A percentile compares a stretch with the other conserved stretches of the same genome.
Conservation (phyloP, 2,797 vertebrate species). For the Myotis findleyi region DNA sequence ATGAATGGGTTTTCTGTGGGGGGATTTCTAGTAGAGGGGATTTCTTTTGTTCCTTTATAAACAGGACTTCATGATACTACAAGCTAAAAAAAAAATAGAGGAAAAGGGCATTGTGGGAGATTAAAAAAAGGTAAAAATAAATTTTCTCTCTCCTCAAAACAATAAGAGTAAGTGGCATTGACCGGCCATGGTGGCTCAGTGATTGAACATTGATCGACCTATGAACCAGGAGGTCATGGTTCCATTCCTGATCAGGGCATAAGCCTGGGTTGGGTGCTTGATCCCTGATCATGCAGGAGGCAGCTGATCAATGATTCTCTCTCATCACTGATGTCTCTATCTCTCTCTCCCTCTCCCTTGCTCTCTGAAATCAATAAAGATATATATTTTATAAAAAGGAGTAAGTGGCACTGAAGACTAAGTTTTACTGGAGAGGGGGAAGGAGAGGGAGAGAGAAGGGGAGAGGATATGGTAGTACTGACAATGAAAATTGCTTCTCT, state of each 20-base stretch:
- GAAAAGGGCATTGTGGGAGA: not conserved
- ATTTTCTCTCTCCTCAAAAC: not conserved
- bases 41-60: conserved; percentile 51
- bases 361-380: no score
- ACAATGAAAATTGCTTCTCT: not conserved
- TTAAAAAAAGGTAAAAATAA: not conserved
- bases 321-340: no score
- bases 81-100: not conserved
- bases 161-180: not conserved
- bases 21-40: not conserved
- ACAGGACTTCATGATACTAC: not conserved
- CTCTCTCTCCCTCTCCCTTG: no score
- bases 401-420: not conserved
- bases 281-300: no score
- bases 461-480: not conserved
- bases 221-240: no score
- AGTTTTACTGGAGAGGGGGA: not conserved
- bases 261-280: no score
- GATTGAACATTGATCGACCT: no score
- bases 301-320: no score
- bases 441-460: fast-evolving
- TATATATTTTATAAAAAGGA: not conserved
- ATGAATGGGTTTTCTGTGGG: not conserved
- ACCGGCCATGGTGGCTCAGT: no score
- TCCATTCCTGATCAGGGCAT: no score